A percentile compares a stretch with the other conserved stretches of the same genome.
Evolutionary conservation across 2,888 invertebrate species (phyloP).

Genomic region (Campoplex nolae): DNA sequence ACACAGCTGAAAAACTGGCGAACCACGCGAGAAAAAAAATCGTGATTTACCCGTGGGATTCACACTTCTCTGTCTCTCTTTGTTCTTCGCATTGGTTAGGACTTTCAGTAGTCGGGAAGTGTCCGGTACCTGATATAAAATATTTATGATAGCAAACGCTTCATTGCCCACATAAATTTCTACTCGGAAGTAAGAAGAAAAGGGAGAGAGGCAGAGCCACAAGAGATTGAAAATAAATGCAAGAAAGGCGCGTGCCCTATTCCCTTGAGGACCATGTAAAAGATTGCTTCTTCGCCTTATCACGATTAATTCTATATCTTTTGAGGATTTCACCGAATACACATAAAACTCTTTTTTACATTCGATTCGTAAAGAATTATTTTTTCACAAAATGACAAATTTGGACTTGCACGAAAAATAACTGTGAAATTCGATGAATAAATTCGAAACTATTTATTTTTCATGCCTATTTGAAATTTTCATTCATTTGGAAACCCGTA

Average conservation of each 20-base stretch:
- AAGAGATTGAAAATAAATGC: slow-evolving; percentile 23
- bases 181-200: background rate
- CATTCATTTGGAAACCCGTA: background rate
- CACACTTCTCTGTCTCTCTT: slow-evolving; percentile 11
- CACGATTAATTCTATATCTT: slow-evolving; percentile 33
- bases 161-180: slow-evolving; percentile 75
- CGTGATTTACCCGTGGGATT: slow-evolving; percentile 15
- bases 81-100: slow-evolving; percentile 37
- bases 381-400: background rate
- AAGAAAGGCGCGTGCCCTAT: slow-evolving; percentile 50
- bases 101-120: slow-evolving; percentile 73
- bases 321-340: slow-evolving; percentile 12
- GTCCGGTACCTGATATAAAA: slow-evolving; percentile 68
- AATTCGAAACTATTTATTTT: background rate
- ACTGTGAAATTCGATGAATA: background rate
- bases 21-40: slow-evolving; percentile 20
- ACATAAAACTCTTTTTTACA: background rate
- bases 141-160: slow-evolving; percentile 73
- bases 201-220: slow-evolving; percentile 10
- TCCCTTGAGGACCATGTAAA: slow-evolving; percentile 1
- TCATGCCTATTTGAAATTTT: too few species aligned
- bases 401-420: background rate
- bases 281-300: slow-evolving; percentile 33
- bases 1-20: slow-evolving; percentile 17
- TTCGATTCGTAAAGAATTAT: background rate